Conservation (phyloP, 2,797 vertebrate genomes). For the Thaleichthys pacificus region DNA sequence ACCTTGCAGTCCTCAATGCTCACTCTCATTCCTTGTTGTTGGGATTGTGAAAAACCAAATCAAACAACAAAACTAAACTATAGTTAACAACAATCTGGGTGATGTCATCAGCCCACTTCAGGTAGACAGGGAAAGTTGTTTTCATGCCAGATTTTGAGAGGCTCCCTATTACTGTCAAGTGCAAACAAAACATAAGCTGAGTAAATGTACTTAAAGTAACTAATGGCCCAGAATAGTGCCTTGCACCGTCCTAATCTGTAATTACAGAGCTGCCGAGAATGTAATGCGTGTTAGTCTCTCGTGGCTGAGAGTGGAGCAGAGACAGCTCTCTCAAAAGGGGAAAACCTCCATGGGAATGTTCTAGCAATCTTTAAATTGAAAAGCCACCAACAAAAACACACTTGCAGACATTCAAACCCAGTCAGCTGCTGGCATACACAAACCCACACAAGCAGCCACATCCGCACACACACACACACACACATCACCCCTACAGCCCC, state of each 20-base stretch:
- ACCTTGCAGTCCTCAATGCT: constrained; percentile 58
- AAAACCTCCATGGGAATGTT: no score
- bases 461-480: not conserved
- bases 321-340: no score
- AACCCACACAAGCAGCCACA: not conserved
- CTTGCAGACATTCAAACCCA: not conserved
- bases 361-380: no score
- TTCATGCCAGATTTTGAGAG: not conserved
- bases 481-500: not conserved
- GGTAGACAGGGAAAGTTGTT: constrained; percentile 34
- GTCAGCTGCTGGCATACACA: not conserved
- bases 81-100: not conserved
- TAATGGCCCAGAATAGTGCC: no score
- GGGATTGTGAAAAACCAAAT: constrained; percentile 39
- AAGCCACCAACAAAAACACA: not conserved
- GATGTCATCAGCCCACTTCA: constrained; percentile 18
- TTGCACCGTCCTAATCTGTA: no score
- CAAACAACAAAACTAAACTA: not conserved
- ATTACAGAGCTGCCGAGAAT: no score
- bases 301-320: no score
- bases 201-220: no score
- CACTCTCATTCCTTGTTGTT: constrained; percentile 47
- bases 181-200: no score
- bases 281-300: no score
- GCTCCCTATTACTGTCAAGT: no score